Evolutionary conservation across 2,888 invertebrate genomes (phyloP), one percentile per base, ranked within the genome.

Genomic region (Pristionchus entomophagus): DNA sequence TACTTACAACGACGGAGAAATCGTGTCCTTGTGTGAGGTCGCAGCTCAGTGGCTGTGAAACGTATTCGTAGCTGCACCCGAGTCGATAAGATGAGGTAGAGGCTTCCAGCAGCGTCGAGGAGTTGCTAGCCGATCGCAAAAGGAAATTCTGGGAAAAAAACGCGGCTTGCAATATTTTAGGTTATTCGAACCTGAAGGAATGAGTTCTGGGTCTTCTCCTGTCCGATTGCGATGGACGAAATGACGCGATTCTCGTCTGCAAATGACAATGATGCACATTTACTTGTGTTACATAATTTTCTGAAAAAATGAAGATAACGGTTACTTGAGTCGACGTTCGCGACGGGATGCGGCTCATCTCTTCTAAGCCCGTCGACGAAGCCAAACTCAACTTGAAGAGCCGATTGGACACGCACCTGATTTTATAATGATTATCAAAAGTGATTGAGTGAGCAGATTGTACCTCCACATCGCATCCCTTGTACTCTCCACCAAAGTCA

Each of bases 11-110:
- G 45, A 85, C 56, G 5, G 51, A 77, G 56, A 85, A 85, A 49
- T 85, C 85, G 17, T 53, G 17, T 6, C 85, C 82, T 10, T 82
- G n/a, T 3, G 65, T 86, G 19, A 45, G 62, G 32, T 88, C 87
- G 81, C 91, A 91, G 41, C 84, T 88, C 86, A 91, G 90, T 69
- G 88, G 86, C 78, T 91, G 90, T 1, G 91, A 91, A 85, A 88
- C 89, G 87, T 88, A 91, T 85, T 90, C 88, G 35, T 32, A 80
- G n/a, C 69, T 69, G 77, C 85, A 51, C 6, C 73, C 77, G 14
- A 19, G 6, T 22, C 53, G 35, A 22, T 22, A 10, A 2, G 56
- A 59, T 12, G n/a, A n/a, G 0, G 56, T 59, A 14, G 56, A 56
- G 10, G 82, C 82, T 12, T 82, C 82, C 26, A 82, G 82, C 12